Percentiles rank a stretch among this genome's conserved stretches.
Evolutionary conservation across 2,797 vertebrate genomes (phyloP).

Genomic region (Glyptemys insculpta): DNA sequence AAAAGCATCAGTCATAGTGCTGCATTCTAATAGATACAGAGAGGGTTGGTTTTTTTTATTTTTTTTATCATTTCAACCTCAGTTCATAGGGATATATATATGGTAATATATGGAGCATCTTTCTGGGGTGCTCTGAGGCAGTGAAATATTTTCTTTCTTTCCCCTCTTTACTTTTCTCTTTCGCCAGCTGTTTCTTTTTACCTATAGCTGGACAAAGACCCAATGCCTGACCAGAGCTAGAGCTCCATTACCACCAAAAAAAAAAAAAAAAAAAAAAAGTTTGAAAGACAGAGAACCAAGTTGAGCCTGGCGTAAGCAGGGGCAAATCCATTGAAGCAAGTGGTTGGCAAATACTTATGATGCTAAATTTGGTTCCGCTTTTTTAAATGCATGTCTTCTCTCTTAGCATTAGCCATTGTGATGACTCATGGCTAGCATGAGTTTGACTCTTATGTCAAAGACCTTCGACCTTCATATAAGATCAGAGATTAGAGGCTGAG

Average conservation of each 20-base stretch:
- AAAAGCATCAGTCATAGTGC: background rate
- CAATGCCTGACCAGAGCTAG: background rate
- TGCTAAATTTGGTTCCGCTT: fast-evolving
- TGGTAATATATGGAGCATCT: background rate
- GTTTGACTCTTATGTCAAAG: background rate
- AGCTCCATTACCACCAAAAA: background rate
- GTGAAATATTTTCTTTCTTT: background rate
- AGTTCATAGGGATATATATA: background rate
- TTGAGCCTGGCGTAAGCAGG: background rate
- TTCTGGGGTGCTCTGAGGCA: background rate
- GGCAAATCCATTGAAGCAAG: background rate
- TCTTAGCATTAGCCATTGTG: fast-evolving
- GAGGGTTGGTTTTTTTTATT: background rate
- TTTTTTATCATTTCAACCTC: background rate
- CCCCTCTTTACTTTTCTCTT: background rate
- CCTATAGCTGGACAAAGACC: background rate
- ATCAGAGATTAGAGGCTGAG: background rate
- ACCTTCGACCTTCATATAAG: fast-evolving
- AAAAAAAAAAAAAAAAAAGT: background rate
- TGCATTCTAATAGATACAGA: fast-evolving
- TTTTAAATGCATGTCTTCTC: fast-evolving
- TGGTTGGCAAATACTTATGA: background rate
- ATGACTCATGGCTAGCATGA: background rate
- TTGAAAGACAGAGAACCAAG: background rate
- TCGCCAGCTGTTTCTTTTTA: background rate